Evolutionary conservation across 2,113 vertebrate species (phyloP), one percentile per base, ranked within the genome.

Genomic region (Pollimyrus isidori): DNA sequence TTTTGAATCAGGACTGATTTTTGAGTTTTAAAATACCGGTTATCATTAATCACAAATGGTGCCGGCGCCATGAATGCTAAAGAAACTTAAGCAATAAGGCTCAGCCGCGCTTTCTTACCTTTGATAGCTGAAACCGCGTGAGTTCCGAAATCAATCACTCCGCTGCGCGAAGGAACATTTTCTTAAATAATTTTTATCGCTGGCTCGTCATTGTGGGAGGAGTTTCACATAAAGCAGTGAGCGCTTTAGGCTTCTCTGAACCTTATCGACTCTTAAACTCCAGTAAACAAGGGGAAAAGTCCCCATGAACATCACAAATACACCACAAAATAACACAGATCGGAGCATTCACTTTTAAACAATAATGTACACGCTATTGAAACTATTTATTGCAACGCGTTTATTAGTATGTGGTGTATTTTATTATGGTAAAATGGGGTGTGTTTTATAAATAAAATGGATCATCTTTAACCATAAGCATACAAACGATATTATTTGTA

Each of bases 261-360:
- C 82, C 91, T 93, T 92, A 93, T 95, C 94, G 83, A 45, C 90
- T 11, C 9, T 69, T 42, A 50, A 90, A 90, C 92, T 94, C 91
- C 92, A 91, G 92, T 93, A 93, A 94, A 91, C 90, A 86, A 65
- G 46, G 94, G 94, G 93, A 93, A 93, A 95, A 92, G 92, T 94
- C 94, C 94, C 92, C 42, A 88, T 15, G 46, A 87, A 82, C 90
- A 90, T 93, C 89, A 88, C 62, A 35, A 82, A 23, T 23, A 30
- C 89, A 86, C 92, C 90, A 82, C 93, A 89, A 93, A 90, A 90
- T 90, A 58, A 91, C 92, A 93, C 92, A 93, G 94, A 94, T 58
- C 91, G 76, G 87, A 45, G 26, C 11, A 84, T 45, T 45, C 9
- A 7, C 9, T 26, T 56, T 17, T 3, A 86, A 86, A 39, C 26